Conservation (phyloP, 2,888 invertebrate species). For the Eupithecia inturbata region DNA sequence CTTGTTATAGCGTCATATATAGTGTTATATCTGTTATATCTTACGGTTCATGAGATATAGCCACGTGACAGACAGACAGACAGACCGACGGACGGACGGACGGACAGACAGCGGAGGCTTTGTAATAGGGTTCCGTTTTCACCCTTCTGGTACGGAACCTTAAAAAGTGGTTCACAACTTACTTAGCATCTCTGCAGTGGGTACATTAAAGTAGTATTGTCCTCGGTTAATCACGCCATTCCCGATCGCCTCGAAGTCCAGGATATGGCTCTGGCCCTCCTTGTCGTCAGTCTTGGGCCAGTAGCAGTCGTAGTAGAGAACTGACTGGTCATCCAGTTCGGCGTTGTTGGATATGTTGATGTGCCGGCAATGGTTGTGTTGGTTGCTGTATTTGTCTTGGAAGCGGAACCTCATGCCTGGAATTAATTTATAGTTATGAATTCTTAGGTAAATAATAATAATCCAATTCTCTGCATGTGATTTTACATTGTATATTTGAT, state of each 20-base stretch:
- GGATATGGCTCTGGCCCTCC: slow-evolving; percentile 67
- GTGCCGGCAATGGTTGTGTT: slow-evolving; percentile 71
- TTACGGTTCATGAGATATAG: too few species aligned
- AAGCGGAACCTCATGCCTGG: slow-evolving; percentile 79
- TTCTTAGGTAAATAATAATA: background rate
- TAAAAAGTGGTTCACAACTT: slow-evolving; percentile 51
- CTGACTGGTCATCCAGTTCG: slow-evolving; percentile 69
- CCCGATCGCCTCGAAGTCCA: slow-evolving; percentile 75
- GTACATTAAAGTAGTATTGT: slow-evolving; percentile 75
- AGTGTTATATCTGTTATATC: too few species aligned
- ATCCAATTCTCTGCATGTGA: background rate
- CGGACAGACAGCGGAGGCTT: too few species aligned
- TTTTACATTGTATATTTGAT: background rate
- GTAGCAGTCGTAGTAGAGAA: slow-evolving; percentile 77
- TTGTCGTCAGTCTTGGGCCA: slow-evolving; percentile 67
- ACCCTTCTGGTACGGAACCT: too few species aligned
- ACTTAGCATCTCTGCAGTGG: slow-evolving; percentile 74
- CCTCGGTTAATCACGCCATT: slow-evolving; percentile 70
- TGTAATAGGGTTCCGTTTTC: too few species aligned
- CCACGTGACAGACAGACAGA: too few species aligned
- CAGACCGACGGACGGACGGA: too few species aligned
- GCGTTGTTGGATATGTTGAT: slow-evolving; percentile 71
- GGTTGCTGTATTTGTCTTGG: slow-evolving; percentile 57
- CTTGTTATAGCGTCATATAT: too few species aligned
- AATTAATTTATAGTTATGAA: slow-evolving; percentile 41